Evolutionary conservation across 2,113 vertebrate genomes (phyloP), one percentile per base, ranked within the genome.

Genomic region (Trichechus manatus): DNA sequence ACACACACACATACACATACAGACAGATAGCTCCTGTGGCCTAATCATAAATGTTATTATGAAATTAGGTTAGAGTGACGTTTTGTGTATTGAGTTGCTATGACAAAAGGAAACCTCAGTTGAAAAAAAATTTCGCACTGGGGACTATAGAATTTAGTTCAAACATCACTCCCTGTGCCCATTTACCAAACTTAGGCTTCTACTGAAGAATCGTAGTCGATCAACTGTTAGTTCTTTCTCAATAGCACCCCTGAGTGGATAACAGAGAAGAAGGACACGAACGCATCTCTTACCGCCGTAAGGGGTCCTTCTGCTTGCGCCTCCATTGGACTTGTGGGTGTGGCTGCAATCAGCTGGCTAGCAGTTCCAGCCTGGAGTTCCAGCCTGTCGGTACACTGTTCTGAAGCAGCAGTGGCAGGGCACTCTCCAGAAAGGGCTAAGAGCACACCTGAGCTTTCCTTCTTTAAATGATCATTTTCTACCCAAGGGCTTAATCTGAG

Each of bases 231-330:
- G 17, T 70, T 25, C 33, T 96, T 80, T 95, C 36, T 53, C 85
- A 95, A 53, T 4, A 93, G 79, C 13, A 96, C 13, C 36, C 33
- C 29, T 53, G 15, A 94, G 25, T 31, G 42, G 42, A 20, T 39
- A 90, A 89, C 25, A 87, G 59, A 82, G 61, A 74, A 75, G 39
- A 87, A 63, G 36, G 83, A 70, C 36, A 66, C 22, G 3, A 96
- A 82, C 27, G 81, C 31, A 72, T 98, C 78, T 79, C 98, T 99
- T 99, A 99, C 99, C 99, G 99, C 99, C 87, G 99, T 99, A 75
- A 99, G 98, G 0, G 99, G 99, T 91, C 99, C 99, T 97, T 99
- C 99, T 3, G 99, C 99, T 98, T 99, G 99, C 33, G 99, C 99
- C 91, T 99, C 99, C 97, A 99, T 99, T 2, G 99, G 99, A 97